A percentile compares a stretch with the other conserved stretches of the same genome.
These are phyloP conservation scores for Seira ritae DNA, from an alignment of 2,888 invertebrate species.

Conservation along the genomic window DNA sequence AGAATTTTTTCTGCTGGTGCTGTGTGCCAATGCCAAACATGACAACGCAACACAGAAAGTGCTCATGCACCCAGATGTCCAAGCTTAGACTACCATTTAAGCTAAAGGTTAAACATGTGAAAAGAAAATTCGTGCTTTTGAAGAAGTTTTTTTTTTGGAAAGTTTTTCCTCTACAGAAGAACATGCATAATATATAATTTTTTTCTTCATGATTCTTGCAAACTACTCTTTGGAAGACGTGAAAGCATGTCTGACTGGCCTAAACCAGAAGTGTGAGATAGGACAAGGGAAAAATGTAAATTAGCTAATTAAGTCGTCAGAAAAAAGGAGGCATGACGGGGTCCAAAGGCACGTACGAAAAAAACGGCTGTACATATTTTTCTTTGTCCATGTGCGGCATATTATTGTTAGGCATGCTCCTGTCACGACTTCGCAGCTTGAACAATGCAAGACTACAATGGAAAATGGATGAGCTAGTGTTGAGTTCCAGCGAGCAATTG, in stretches of 20 bases:
- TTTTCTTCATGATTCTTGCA: neutral
- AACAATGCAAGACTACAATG: neutral
- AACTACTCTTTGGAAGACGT: neutral
- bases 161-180: neutral
- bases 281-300: neutral
- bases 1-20: neutral
- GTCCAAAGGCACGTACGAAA: neutral
- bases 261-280: neutral
- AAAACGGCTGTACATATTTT: neutral
- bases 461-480: neutral
- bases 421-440: neutral
- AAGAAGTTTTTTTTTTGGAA: too few relatives aligned
- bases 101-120: too few relatives aligned
- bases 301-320: constrained; percentile 14
- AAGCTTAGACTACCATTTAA: too few relatives aligned
- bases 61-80: too few relatives aligned
- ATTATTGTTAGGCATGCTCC: neutral
- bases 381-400: neutral
- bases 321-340: neutral
- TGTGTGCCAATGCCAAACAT: too few relatives aligned
- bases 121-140: too few relatives aligned
- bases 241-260: neutral
- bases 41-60: too few relatives aligned
- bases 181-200: neutral
- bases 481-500: neutral